Evolutionary conservation across 2,888 invertebrate species (phyloP).

Genomic region (Yponomeuta sedellus): DNA sequence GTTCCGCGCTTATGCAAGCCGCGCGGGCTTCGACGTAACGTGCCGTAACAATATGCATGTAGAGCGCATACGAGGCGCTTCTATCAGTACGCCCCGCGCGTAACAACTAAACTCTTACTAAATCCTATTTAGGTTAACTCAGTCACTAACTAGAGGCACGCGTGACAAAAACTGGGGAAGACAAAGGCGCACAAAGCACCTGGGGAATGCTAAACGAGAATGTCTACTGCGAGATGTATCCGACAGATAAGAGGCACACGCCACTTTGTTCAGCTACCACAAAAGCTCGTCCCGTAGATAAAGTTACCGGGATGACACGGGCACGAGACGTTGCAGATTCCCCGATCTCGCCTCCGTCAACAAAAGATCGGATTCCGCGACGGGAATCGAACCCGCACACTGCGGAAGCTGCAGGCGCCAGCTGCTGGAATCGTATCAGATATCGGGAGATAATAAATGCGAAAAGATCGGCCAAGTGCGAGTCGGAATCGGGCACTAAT

Average conservation of each 20-base stretch:
- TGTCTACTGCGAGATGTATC: background rate
- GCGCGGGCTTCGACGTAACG: slow-evolving; percentile 55
- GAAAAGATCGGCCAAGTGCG: too few relatives aligned
- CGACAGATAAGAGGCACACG: slow-evolving; percentile 37
- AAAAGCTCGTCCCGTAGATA: slow-evolving; percentile 49
- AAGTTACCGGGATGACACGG: slow-evolving; percentile 55
- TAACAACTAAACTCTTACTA: slow-evolving; percentile 9
- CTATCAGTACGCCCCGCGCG: slow-evolving; percentile 2
- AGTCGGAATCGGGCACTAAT: too few relatives aligned
- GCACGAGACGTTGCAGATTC: slow-evolving; percentile 64
- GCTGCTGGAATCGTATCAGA: slow-evolving; percentile 61
- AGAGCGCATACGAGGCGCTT: slow-evolving; percentile 42
- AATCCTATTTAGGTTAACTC: slow-evolving; percentile 11
- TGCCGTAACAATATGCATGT: slow-evolving; percentile 70
- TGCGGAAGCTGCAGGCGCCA: slow-evolving; percentile 72
- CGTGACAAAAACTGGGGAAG: slow-evolving; percentile 6
- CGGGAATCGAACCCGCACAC: slow-evolving; percentile 48
- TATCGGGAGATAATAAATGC: slow-evolving; percentile 59
- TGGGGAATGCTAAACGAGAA: background rate
- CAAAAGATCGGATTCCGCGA: slow-evolving; percentile 65
- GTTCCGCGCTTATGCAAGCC: slow-evolving; percentile 66
- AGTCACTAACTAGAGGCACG: slow-evolving; percentile 3
- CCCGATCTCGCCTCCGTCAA: slow-evolving; percentile 64
- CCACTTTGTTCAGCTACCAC: slow-evolving; percentile 55
- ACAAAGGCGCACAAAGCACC: background rate